These are phyloP conservation scores for Lepilemur septentrionalis DNA, from an alignment of 2,797 vertebrate genomes.

Conservation along the genomic window DNA sequence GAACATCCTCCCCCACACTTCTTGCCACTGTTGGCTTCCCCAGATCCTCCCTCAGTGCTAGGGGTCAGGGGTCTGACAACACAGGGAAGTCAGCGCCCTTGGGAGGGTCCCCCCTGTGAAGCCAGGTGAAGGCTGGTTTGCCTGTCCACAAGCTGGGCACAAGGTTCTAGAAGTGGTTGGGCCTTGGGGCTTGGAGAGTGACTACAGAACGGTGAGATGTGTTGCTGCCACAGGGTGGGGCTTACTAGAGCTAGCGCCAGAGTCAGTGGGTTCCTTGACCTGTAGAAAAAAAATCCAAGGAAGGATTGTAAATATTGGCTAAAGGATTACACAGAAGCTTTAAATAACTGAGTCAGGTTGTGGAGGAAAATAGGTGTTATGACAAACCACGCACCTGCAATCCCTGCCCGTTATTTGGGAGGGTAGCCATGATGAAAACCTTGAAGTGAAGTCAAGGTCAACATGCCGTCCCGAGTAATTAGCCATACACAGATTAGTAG, in stretches of 20 bases:
- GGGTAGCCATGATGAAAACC: background rate
- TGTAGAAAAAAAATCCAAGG: background rate
- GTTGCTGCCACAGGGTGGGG: background rate
- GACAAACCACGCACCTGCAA: background rate
- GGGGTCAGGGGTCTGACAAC: background rate
- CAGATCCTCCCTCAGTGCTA: background rate
- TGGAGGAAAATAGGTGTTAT: background rate
- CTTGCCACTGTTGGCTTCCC: background rate
- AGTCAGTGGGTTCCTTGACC: background rate
- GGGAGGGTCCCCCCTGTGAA: background rate
- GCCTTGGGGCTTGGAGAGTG: background rate
- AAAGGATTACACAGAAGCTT: background rate
- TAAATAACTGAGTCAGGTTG: background rate
- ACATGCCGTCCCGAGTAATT: background rate
- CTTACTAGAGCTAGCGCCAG: background rate
- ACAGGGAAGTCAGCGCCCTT: background rate
- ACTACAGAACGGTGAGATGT: background rate
- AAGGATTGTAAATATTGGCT: background rate
- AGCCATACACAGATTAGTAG: conserved; percentile 31
- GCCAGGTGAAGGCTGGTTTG: background rate
- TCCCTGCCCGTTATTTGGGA: background rate
- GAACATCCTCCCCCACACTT: background rate
- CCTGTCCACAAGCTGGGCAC: background rate
- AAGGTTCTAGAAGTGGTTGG: background rate
- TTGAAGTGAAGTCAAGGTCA: conserved; percentile 46